Base-by-base conservation (phyloP, 2,113 vertebrate species). In the Beaufortia kweichowensis region DNA sequence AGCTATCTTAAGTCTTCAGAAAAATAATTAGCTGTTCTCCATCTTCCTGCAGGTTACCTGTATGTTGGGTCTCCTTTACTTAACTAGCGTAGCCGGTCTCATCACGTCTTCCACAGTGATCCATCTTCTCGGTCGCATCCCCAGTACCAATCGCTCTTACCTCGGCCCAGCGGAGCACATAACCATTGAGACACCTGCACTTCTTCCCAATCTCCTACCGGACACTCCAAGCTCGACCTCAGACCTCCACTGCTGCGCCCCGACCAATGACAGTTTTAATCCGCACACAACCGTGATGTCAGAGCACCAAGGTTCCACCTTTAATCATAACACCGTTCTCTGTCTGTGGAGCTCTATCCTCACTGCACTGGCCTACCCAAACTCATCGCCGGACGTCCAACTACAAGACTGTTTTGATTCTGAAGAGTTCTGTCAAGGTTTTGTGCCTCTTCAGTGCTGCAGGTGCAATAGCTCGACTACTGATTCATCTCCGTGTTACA, bases 51-150 rank as follows among this genome's bases (percentile, higher is more conserved):
- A 98, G 97, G 89, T 99, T 26, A 93, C 95, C 65, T 98, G 96
- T 79, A 91, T 99, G 84, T 87, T 98, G 62, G 91, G 95, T 0
- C 84, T 98, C 78, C 89, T 98, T 15, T 99, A 99, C 70, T 89
- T 99, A 79, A 96, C 96, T 0, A 92, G 95, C 6, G 91, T 98
- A 0, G 94, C 95, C 0, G 87, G 95, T 4, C 84, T 95, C 26
- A 94, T 98, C 2, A 89, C 93, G 31, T 92, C 94, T 0, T 87
- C 94, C 1, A 82, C 94, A 0, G 83, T 94, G 15, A 82, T 96
- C 33, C 94, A 96, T 56, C 93, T 94, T 75, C 93, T 94, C 0
- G 35, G 89, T 53, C 71, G 3, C 23, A 89, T 92, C 33, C 15
- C 82, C 75, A 91, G 88, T 62, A 64, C 39, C 11, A 14, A 9